Conservation (phyloP, 2,888 invertebrate species). For the Melikaiella ostensackeni region DNA sequence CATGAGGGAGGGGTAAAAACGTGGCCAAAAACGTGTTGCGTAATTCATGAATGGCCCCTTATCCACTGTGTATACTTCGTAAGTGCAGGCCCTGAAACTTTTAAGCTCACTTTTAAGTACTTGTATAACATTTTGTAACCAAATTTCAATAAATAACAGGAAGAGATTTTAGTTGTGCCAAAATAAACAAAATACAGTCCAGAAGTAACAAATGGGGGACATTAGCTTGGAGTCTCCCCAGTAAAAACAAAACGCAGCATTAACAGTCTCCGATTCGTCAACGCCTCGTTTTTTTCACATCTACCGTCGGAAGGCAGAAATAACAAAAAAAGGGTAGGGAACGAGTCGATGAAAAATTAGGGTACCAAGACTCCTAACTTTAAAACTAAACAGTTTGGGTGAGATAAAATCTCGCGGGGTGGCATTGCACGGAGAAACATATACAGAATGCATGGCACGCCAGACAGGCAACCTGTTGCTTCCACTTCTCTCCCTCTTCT, state of each 20-base stretch:
- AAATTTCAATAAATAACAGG: neutral
- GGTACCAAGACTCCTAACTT: neutral
- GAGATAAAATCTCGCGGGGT: conserved; percentile 17
- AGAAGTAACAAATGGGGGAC: neutral
- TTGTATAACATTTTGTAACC: neutral
- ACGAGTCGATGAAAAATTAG: neutral
- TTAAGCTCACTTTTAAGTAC: neutral
- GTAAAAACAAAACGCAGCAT: neutral
- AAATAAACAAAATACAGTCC: neutral
- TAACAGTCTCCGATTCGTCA: neutral
- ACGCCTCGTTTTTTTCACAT: neutral
- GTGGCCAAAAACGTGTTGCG: too few species aligned
- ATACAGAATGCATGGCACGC: neutral
- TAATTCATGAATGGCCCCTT: too few species aligned
- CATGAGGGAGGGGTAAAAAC: too few species aligned
- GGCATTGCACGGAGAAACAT: neutral
- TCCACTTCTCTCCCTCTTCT: conserved; percentile 45
- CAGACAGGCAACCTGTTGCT: conserved; percentile 38
- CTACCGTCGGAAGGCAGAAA: neutral
- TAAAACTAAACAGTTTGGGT: conserved; percentile 1
- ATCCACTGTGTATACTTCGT: too few species aligned
- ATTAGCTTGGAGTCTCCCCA: neutral
- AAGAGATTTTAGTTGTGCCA: neutral
- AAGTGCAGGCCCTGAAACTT: too few species aligned
- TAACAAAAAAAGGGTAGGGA: neutral